Conservation (phyloP, 2,888 invertebrate genomes). For the Neuroscelio doddi region DNA sequence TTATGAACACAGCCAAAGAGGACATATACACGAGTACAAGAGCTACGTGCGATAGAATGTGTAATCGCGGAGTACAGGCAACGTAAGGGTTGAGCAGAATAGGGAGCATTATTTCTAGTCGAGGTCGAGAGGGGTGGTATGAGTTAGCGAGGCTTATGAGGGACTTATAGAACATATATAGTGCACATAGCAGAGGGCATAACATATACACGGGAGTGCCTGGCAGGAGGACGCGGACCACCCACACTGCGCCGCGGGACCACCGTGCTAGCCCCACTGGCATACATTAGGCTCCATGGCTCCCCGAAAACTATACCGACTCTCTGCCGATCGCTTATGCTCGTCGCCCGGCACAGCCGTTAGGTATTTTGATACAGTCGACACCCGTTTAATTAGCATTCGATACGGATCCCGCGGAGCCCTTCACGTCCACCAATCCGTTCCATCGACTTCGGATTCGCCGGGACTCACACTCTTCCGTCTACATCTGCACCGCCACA, state of each 20-base stretch:
- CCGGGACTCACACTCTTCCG: slow-evolving; percentile 14
- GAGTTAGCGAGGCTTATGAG: slow-evolving; percentile 38
- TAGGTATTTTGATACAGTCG: slow-evolving; percentile 69
- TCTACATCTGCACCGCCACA: too few relatives aligned
- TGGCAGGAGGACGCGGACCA: slow-evolving; percentile 71
- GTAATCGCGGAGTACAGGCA: slow-evolving; percentile 11
- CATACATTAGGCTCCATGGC: slow-evolving; percentile 70
- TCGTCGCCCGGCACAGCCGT: slow-evolving; percentile 59
- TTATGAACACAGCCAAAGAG: too few relatives aligned
- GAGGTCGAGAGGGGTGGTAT: slow-evolving; percentile 15
- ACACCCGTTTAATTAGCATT: slow-evolving; percentile 71
- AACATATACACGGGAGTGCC: slow-evolving; percentile 63
- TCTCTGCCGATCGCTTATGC: slow-evolving; percentile 55
- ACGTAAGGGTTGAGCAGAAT: slow-evolving; percentile 15
- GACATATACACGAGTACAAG: slow-evolving; percentile 19
- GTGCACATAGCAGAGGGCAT: slow-evolving; percentile 61
- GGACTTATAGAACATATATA: slow-evolving; percentile 57
- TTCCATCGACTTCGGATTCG: slow-evolving; percentile 14
- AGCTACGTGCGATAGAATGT: slow-evolving; percentile 11
- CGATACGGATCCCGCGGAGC: slow-evolving; percentile 63
- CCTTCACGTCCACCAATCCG: slow-evolving; percentile 37
- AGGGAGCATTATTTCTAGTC: slow-evolving; percentile 39
- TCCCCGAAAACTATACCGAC: slow-evolving; percentile 50
- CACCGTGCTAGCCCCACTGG: slow-evolving; percentile 72
- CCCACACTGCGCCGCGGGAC: slow-evolving; percentile 71